phyloP scores from a whole-genome alignment of 2,888 invertebrate species.

The Zele albiditarsus region DNA sequence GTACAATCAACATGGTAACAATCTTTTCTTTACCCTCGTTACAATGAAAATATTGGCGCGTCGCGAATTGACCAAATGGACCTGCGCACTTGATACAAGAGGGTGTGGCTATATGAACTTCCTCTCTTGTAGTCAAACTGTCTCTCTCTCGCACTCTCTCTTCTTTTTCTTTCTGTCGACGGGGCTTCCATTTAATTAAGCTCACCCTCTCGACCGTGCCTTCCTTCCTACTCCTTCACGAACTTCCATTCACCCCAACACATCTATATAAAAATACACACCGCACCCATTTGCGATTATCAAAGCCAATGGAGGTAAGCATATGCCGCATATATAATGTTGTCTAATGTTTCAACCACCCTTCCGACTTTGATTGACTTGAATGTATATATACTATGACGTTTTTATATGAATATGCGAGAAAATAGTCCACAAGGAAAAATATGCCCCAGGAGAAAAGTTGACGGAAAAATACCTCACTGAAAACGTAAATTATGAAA shows the following conservation, averaged over 20 bases:
- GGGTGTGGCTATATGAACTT: conserved; percentile 29
- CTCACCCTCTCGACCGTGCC: conserved; percentile 35
- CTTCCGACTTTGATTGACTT: conserved; percentile 35
- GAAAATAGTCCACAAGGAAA: too few species aligned
- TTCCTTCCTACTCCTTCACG: conserved; percentile 27
- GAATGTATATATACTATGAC: conserved; percentile 20
- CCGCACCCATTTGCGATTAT: conserved; percentile 28
- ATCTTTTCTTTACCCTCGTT: background rate
- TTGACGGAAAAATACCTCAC: too few species aligned
- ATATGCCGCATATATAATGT: background rate
- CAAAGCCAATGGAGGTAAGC: background rate
- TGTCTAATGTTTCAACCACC: conserved; percentile 35
- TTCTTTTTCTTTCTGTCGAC: conserved; percentile 8
- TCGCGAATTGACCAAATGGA: conserved; percentile 1
- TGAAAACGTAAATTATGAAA: too few species aligned
- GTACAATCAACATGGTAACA: too few species aligned
- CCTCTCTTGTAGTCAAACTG: conserved; percentile 23
- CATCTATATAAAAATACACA: conserved; percentile 9
- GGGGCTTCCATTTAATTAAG: conserved; percentile 49
- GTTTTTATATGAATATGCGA: background rate
- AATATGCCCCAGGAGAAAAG: too few species aligned
- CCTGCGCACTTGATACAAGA: conserved; percentile 23
- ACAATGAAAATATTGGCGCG: conserved; percentile 2
- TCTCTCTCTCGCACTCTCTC: background rate
- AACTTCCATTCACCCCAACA: conserved; percentile 19